Evolutionary conservation across 1,140 invertebrate species (phyloP).

Genomic region (Heliconius himera): DNA sequence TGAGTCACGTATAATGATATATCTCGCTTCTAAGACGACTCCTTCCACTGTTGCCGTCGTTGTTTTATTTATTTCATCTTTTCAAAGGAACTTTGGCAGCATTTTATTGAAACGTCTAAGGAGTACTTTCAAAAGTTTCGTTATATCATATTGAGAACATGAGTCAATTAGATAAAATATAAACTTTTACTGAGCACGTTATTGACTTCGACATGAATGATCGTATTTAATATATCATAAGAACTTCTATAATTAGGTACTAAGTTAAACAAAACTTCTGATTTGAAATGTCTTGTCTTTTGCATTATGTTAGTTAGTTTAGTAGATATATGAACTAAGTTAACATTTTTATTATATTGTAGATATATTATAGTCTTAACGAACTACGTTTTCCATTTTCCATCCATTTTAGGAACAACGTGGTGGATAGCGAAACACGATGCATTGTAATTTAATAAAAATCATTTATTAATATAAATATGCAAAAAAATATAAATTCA

Average conservation of each 20-base stretch:
- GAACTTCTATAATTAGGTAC: conserved; percentile 14
- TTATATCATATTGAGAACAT: conserved; percentile 10
- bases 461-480: no score
- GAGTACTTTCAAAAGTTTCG: conserved; percentile 22
- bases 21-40: conserved; percentile 23
- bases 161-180: conserved; percentile 25
- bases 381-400: no score
- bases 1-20: conserved; percentile 15
- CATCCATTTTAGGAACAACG: no score
- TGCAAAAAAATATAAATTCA: no score
- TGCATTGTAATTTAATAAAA: no score
- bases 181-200: conserved; percentile 18
- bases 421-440: no score
- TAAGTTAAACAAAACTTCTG: not conserved
- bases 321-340: not conserved
- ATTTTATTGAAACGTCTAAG: conserved; percentile 21
- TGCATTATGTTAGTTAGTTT: not conserved
- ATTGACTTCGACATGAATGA: conserved; percentile 8
- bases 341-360: not conserved
- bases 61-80: conserved; percentile 30
- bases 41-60: conserved; percentile 12
- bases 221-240: conserved; percentile 8
- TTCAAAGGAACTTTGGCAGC: conserved; percentile 22
- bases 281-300: conserved; percentile 3
- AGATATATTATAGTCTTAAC: no score